A percentile compares a stretch with the other conserved stretches of the same genome.
These are phyloP conservation scores for Ataeniobius toweri DNA, from an alignment of 2,797 vertebrate species.

Conservation along the genomic window DNA sequence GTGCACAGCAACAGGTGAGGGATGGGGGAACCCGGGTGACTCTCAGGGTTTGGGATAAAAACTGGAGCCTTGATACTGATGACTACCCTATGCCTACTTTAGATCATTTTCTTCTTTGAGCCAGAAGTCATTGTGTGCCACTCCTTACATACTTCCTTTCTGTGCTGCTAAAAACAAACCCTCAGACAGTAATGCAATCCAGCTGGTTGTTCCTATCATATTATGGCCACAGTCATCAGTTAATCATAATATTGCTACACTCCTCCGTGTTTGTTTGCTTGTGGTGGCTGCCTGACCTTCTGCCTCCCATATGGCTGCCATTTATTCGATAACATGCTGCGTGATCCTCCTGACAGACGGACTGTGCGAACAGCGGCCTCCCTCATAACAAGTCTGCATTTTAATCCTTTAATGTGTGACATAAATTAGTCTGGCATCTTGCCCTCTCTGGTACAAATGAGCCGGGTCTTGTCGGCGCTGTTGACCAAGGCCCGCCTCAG, in stretches of 20 bases:
- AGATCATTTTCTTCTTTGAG: neutral
- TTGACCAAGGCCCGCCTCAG: constrained; percentile 46
- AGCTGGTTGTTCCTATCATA: constrained; percentile 48
- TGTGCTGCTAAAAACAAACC: constrained; percentile 30
- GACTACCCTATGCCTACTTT: neutral
- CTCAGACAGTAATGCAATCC: constrained; percentile 48
- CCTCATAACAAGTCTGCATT: constrained; percentile 52
- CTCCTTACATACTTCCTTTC: constrained; percentile 18
- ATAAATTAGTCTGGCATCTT: constrained; percentile 63
- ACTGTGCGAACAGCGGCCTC: constrained; percentile 50
- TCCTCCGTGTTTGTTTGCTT: constrained; percentile 65
- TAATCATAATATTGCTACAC: constrained; percentile 51
- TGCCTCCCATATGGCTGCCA: constrained; percentile 64
- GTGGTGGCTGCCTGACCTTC: constrained; percentile 51
- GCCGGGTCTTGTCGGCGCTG: constrained; percentile 22
- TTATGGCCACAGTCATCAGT: constrained; percentile 47
- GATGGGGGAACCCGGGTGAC: no score
- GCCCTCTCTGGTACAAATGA: constrained; percentile 41
- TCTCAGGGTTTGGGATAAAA: no score
- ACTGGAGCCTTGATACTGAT: neutral
- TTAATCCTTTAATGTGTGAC: constrained; percentile 66
- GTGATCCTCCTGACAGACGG: constrained; percentile 65
- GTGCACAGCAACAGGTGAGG: neutral
- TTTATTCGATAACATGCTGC: constrained; percentile 59
- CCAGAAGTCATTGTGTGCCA: neutral